Percentiles rank a stretch among this genome's conserved stretches.
Evolutionary conservation across 2,113 vertebrate genomes (phyloP).

Genomic region (Girardinichthys multiradiatus): DNA sequence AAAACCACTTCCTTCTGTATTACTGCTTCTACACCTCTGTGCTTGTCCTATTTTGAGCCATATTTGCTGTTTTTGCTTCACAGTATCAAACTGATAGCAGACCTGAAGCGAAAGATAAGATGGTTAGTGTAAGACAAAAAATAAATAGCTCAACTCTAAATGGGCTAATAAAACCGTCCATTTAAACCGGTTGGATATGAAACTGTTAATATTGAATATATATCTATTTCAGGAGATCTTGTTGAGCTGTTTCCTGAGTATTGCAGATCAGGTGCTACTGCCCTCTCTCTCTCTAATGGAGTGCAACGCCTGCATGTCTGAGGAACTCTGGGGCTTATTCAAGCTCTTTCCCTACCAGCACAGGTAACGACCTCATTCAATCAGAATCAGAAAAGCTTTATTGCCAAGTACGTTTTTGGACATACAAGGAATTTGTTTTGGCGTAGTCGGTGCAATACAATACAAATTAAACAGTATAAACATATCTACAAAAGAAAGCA

Average conservation of each 20-base stretch:
- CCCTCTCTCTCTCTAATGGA: constrained; percentile 97
- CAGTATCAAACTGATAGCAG: constrained; percentile 75
- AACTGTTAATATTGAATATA: neutral
- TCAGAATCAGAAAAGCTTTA: too few relatives aligned
- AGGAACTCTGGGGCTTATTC: constrained; percentile 94
- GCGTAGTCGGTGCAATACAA: too few relatives aligned
- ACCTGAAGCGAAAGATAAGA: constrained; percentile 68
- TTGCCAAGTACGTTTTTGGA: too few relatives aligned
- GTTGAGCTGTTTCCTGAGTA: constrained; percentile 77
- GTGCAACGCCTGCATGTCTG: constrained; percentile 94
- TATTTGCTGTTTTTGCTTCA: constrained; percentile 22
- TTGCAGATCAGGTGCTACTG: constrained; percentile 85
- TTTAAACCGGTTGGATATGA: neutral
- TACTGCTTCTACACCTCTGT: neutral
- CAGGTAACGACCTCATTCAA: constrained; percentile 89
- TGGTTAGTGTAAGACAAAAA: constrained; percentile 45
- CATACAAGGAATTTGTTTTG: too few relatives aligned
- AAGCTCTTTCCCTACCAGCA: constrained; percentile 98
- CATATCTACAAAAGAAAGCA: too few relatives aligned
- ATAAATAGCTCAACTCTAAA: neutral
- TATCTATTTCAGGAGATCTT: constrained; percentile 84
- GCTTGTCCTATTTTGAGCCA: neutral
- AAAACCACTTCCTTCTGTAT: neutral
- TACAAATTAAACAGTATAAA: too few relatives aligned
- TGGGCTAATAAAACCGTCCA: neutral